Evolutionary conservation across 2,888 invertebrate species (phyloP).

Genomic region (Schizotus pectinicornis): DNA sequence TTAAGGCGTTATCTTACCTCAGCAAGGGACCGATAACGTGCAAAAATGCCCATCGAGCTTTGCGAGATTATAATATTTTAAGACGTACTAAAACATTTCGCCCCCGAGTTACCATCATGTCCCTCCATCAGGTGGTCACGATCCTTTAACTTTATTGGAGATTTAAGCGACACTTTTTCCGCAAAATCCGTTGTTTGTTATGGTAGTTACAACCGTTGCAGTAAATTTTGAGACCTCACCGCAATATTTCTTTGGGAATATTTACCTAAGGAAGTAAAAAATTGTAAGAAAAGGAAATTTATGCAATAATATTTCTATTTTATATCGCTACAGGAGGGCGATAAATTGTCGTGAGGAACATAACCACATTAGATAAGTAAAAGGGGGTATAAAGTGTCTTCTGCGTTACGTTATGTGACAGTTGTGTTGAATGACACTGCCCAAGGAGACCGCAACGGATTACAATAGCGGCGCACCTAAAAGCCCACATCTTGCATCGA

Average conservation of each 20-base stretch:
- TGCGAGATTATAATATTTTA: no score
- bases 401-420: background rate
- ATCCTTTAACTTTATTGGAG: no score
- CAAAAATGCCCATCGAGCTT: no score
- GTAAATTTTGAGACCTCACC: constrained; percentile 30
- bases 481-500: background rate
- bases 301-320: constrained; percentile 34
- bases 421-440: background rate
- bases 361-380: constrained; percentile 41
- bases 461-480: background rate
- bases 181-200: background rate
- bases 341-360: constrained; percentile 39
- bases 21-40: no score
- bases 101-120: no score
- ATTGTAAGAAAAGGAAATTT: constrained; percentile 28
- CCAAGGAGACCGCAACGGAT: background rate
- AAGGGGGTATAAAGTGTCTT: constrained; percentile 5
- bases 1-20: no score
- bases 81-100: no score
- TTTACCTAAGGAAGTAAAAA: constrained; percentile 30
- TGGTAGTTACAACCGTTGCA: constrained; percentile 14
- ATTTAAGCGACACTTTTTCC: constrained; percentile 10
- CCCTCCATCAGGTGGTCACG: no score
- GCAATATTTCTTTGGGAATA: constrained; percentile 26
- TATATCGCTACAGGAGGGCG: constrained; percentile 30